Base-by-base conservation (phyloP, 2,797 vertebrate genomes). In the Merluccius polli region DNA sequence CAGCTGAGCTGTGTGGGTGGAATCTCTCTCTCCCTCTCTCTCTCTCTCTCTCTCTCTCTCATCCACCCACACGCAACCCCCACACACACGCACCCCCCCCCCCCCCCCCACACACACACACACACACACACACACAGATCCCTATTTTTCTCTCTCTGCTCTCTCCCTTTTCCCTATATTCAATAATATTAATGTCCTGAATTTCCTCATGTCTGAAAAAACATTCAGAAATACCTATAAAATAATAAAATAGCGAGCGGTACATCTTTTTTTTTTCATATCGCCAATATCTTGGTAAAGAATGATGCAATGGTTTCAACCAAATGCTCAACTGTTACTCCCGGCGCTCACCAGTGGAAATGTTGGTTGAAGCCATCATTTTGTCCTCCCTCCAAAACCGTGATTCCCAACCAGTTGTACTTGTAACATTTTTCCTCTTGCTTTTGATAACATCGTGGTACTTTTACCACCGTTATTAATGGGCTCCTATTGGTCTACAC, bases 1-100 rank as follows among this genome's bases (percentile, higher is more conserved):
- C 84, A 88, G 87, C 84, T 87, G 84, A 79, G 81, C 81, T 81
- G 76, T 69, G 31, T 79, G 76, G 63, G 79, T 72, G 35, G 59
- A 73, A 70, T 27, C 27, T 30, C 52, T 41, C 63, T 32, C 52
- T 73, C 75, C 78, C 82, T 81, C 82, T 78, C 75, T 75, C 73
- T 24, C 52, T 13, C 77, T 33, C 27, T 10, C 70, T 32, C 63
- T 32, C 29, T 75, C 76, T 81, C 82, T 82, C 82, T 76, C 75
- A 74, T 18, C 38, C 35, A 0, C 7, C 72, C n/a, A 27, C 68
- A n/a, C 69, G 71, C 29, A 76, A 36, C 12, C 1, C 73, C 11
- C 11, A 32, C 70, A 7, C 52, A 24, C 52, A 59, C 38, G 10
- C 38, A 8, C 5, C 6, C 38, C 6, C 38, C 6, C 38, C 6